Evolutionary conservation across 2,888 invertebrate genomes (phyloP), one percentile per base, ranked within the genome.

Genomic region (Eristalinus aeneus): DNA sequence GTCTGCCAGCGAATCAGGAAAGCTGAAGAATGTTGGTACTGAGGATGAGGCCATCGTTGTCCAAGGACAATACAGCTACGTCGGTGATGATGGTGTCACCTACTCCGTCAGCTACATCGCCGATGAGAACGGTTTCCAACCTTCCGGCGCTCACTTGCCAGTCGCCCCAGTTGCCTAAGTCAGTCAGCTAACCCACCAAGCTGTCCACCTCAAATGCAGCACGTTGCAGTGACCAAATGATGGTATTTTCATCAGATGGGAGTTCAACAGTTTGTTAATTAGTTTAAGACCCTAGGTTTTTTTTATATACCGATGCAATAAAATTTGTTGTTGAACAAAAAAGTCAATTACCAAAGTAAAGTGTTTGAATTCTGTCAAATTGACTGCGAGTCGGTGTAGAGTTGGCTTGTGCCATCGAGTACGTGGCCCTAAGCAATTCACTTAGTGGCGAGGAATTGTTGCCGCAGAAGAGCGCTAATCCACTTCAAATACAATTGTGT

Each of bases 21-120:
- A 93, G 82, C 89, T 94, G 56, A 93, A 92, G 85, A 94, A 94
- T 88, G 90, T 91, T 1, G 94, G 94, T 0, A 0, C 82, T 2
- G 94, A 94, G 58, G 91, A 94, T 64, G 93, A 94, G 87, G 91
- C 92, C 22, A 90, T 94, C n/a, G 89, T 91, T 2, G 92, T 94
- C 20, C 90, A 88, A 54, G 94, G 94, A 53, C 91, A 92, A 5
- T 94, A 92, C 91, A 90, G 92, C 5, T 94, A 93, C 93, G 91
- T 94, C 0, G 94, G 92, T 27, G 93, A 93, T 58, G 94, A 94
- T 88, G 94, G 94, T 11, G 92, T 93, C 20, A 91, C 91, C 0
- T 95, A 95, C 90, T 93, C 93, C 2, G 94, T 95, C 81, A 94
- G 31, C 60, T 91, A 90, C 73, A n/a, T 89, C 63, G 91, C 91